phyloP scores from a whole-genome alignment of 2,888 invertebrate genomes.

The Empis livida region DNA sequence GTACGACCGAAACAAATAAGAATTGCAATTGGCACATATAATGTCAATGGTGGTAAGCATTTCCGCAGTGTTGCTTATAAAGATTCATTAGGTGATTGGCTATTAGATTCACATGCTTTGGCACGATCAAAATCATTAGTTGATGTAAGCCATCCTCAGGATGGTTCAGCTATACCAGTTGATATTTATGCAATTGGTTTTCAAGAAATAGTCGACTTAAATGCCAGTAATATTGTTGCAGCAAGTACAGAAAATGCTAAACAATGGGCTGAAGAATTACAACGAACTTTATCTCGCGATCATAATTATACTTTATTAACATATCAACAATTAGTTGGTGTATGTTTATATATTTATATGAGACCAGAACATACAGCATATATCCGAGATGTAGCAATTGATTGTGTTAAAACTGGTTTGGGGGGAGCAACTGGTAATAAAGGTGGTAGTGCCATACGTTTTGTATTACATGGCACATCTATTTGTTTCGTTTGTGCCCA shows the following conservation, averaged over 20 bases:
- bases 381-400: conserved; percentile 85
- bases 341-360: conserved; percentile 90
- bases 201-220: conserved; percentile 97
- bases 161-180: conserved; percentile 40
- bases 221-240: conserved; percentile 95
- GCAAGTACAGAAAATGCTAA: conserved; percentile 84
- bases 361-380: conserved; percentile 78
- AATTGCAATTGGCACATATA: conserved; percentile 91
- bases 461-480: conserved; percentile 84
- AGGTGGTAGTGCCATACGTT: conserved; percentile 86
- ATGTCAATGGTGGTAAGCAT: conserved; percentile 98
- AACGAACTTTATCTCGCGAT: conserved; percentile 72
- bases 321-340: conserved; percentile 92
- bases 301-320: conserved; percentile 86
- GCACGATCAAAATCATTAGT: conserved; percentile 38
- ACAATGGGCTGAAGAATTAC: conserved; percentile 89
- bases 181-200: conserved; percentile 98
- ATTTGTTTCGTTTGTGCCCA: conserved; percentile 97
- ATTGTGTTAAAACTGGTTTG: conserved; percentile 94
- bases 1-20: conserved; percentile 48
- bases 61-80: conserved; percentile 93
- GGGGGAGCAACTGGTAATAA: conserved; percentile 97
- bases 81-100: conserved; percentile 78
- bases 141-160: conserved; percentile 37
- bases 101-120: conserved; percentile 66